Evolutionary conservation across 1,140 invertebrate genomes (phyloP), one percentile per base, ranked within the genome.

Genomic region (Homarus americanus): DNA sequence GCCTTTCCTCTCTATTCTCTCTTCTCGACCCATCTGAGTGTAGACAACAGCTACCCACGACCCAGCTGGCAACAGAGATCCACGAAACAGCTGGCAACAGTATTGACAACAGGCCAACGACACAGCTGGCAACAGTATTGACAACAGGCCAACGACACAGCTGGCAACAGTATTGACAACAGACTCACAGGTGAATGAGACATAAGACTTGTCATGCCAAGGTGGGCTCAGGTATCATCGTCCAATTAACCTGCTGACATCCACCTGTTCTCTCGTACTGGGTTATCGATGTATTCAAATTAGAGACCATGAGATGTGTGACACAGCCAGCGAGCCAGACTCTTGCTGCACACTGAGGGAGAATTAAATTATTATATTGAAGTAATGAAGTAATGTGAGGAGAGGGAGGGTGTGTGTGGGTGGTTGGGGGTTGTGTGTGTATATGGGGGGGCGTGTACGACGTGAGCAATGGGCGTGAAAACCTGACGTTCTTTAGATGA

Each of bases 171-270:
- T 7, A 15, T 7, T 15, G 44, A 49, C 44, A 49, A 49, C 5
- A 49, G 44, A 15, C 5, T 15, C 44, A 49, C 5, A 5, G 44
- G 44, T 49, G 15, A 49, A n/a, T n/a, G n/a, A n/a, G n/a, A n/a
- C n/a, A n/a, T n/a, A 49, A 12, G 20, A 24, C 53, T 58, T 58
- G 53, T 15, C 53, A 58, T 58, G 53, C 53, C 20, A 24, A 15
- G 53, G 53, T 10, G 9, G 53, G 10, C 20, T 5, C 53, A 10
- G 20, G 20, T 17, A 58, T 58, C 53, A 58, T 5, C 9, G 5
- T 4, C 63, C 63, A 69, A 28, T 69, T 69, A 69, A 69, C 63
- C 63, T 69, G n/a, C n/a, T 69, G 63, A 28, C 63, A 69, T 69
- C 5, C n/a, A 28, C 4, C 63, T 69, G 63, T 69, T 69, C 63